Base-by-base conservation (phyloP, 2,113 vertebrate genomes). In the Collichthys lucidus region DNA sequence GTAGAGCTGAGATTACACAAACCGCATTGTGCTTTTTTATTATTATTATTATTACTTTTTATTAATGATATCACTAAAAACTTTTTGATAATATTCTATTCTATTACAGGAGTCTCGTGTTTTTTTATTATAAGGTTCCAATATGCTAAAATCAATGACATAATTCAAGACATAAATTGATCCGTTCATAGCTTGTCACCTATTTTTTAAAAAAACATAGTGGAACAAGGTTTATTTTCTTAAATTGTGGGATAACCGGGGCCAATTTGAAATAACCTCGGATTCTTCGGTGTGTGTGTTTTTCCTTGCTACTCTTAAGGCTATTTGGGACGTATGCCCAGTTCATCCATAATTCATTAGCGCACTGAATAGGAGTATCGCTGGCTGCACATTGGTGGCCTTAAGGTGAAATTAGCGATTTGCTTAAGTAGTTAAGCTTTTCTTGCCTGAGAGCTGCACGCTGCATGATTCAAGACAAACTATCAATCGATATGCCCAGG, bases 391-490 rank as follows among this genome's bases (percentile, higher is more conserved):
- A 98, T 97, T 98, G 97, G 97, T 98, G 98, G 98, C 98, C 97
- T 99, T 97, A 97, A 99, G 97, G 98, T 99, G 97, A 99, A 99
- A 99, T 99, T 99, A 99, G 97, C 97, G 98, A 98, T 99, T 99
- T 99, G 98, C 97, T 99, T 99, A 99, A 99, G 97, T 97, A 98
- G 98, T 99, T 99, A 98, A 99, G 97, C 96, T 96, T 97, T 97
- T 91, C 92, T 94, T 94, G 93, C 95, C 96, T 96, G 95, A 97
- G 97, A 98, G 97, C 97, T 97, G 96, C 97, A 97, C 96, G 97
- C 96, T 96, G 96, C 96, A 96, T 96, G 98, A 97, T 98, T 98
- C 97, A 96, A 98, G 97, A 99, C 97, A 98, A 98, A 99, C 98
- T 97, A 98, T 97, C 97, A 97, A 99, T 99, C 98, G 98, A 99